Percentiles rank a stretch among this genome's conserved stretches.
Conservation (phyloP, 2,113 vertebrate species). For the Stigmatopora nigra region DNA sequence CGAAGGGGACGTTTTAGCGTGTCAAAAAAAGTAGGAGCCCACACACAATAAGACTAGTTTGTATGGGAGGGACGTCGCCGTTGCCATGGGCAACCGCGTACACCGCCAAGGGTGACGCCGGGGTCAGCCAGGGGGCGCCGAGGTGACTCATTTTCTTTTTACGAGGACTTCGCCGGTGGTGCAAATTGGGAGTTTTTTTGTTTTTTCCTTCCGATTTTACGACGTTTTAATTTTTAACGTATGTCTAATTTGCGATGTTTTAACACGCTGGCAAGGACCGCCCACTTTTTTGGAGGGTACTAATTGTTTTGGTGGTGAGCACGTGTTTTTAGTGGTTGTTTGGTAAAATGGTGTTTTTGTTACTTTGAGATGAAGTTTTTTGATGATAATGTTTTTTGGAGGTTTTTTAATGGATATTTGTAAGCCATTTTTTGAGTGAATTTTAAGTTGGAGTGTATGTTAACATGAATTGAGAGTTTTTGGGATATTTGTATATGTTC, state of each 20-base stretch:
- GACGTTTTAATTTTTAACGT: not conserved
- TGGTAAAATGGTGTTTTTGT: conserved; percentile 3
- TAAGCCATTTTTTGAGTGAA: not conserved
- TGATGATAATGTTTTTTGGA: not conserved
- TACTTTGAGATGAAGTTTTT: conserved; percentile 6
- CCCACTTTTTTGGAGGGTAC: conserved; percentile 36
- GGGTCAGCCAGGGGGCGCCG: conserved; percentile 44
- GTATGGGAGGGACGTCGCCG: conserved; percentile 27
- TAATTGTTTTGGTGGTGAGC: conserved; percentile 41
- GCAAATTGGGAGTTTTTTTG: not conserved
- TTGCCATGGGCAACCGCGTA: conserved; percentile 47
- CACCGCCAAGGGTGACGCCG: conserved; percentile 42
- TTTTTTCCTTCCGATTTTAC: not conserved
- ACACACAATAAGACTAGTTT: conserved; percentile 38
- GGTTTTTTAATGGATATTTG: not conserved
- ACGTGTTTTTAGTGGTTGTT: conserved; percentile 32
- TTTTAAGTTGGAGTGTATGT: conserved; percentile 1
- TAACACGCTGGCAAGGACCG: conserved; percentile 55
- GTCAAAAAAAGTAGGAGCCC: conserved; percentile 16
- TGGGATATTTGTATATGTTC: not conserved
- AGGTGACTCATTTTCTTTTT: not conserved
- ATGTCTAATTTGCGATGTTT: conserved; percentile 38
- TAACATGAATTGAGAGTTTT: not conserved
- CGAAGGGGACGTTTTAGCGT: not conserved
- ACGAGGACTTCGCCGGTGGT: not conserved